Base-by-base conservation (phyloP, 2,797 vertebrate species). In the Siniperca undulata region DNA sequence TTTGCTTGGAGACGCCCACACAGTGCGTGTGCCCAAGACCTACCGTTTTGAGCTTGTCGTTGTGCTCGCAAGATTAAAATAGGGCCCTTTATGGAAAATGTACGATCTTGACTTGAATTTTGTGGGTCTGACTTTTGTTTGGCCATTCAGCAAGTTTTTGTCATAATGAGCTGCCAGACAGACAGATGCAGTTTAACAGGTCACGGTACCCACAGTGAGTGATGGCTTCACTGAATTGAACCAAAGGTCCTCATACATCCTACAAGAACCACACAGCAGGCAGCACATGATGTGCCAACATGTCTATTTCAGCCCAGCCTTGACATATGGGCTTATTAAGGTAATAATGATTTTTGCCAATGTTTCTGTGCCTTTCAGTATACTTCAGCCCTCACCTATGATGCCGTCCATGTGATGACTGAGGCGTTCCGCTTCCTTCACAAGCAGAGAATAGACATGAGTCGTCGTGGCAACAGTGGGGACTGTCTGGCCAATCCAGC, bases 401-500 rank as follows among this genome's bases (percentile, higher is more conserved):
- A 99, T 58, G 97, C 98, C 0, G 98, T 99, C 67, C 97, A 98
- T 88, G 98, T 99, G 88, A 99, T 99, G 98, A 98, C 98, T 0
- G 98, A 99, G 92, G 98, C 98, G 0, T 99, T 99, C 84, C 97
- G 98, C 70, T 98, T 98, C 90, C 96, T 99, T 40, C 96, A 98
- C 82, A 99, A 99, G 90, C 98, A 99, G 90, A 97, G 97, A 78
- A 97, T 99, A 84, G 98, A 99, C 93, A 98, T 99, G 90, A 98
- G 97, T 89, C 96, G 98, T 55, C 97, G 98, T 88, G 98, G 98
- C 55, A 99, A 99, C 88, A 98, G 97, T 17, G 98, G 98, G 64
- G 98, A 99, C 89, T 99, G 98, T 84, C 93, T 99, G 85, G 98
- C 98, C 86, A 99, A 99, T 93, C 98, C 98, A 14, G 98, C 98